Percentiles rank a stretch among this genome's conserved stretches.
phyloP scores from a whole-genome alignment of 2,797 vertebrate species.

The Cryptoprocta ferox region DNA sequence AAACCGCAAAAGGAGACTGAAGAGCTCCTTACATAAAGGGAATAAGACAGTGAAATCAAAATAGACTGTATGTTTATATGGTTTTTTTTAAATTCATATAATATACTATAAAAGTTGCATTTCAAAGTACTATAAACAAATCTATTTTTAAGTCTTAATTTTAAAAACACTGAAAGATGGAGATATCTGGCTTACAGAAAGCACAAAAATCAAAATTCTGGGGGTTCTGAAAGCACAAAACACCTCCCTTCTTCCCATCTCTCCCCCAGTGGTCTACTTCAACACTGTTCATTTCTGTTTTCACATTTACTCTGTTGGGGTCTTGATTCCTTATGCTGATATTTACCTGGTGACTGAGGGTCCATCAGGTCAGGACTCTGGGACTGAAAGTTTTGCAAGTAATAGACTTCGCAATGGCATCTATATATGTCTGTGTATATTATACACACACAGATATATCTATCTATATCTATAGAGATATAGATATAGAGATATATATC shows the following conservation, averaged over 20 bases:
- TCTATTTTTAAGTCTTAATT: not conserved
- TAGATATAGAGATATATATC: too few relatives aligned
- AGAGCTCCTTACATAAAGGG: not conserved
- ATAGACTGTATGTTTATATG: not conserved
- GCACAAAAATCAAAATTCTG: not conserved
- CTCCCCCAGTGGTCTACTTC: not conserved
- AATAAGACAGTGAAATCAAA: not conserved
- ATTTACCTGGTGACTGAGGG: not conserved
- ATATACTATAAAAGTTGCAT: not conserved
- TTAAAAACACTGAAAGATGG: not conserved
- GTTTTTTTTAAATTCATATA: not conserved
- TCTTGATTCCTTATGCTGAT: not conserved
- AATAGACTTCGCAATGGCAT: not conserved
- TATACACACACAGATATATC: too few relatives aligned
- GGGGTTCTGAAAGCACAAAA: not conserved
- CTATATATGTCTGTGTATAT: too few relatives aligned
- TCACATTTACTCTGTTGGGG: not conserved
- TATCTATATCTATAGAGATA: too few relatives aligned
- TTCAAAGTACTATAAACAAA: not conserved
- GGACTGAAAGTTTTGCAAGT: not conserved
- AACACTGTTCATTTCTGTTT: not conserved
- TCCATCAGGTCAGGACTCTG: not conserved
- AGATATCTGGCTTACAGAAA: not conserved
- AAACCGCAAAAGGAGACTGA: not conserved
- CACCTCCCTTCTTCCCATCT: fast-evolving